phyloP scores from a whole-genome alignment of 2,888 invertebrate genomes.

The Caenorhabditis parvicauda region DNA sequence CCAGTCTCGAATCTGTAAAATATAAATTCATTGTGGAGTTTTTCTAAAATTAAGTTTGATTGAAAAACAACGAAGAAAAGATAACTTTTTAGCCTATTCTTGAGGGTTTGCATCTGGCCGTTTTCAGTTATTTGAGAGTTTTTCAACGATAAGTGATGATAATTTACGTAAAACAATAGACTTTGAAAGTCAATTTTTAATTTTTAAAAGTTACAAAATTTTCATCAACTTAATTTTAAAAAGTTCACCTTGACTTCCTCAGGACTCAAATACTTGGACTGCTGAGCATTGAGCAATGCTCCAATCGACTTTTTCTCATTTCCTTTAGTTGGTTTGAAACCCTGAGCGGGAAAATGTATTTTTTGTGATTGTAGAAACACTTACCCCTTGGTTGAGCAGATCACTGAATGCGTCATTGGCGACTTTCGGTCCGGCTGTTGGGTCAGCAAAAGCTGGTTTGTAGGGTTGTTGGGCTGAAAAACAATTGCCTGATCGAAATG shows the following conservation, averaged over 20 bases:
- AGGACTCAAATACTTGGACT: constrained; percentile 29
- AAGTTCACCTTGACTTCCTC: constrained; percentile 20
- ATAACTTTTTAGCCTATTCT: not conserved
- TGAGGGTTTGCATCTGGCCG: not conserved
- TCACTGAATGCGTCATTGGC: constrained; percentile 24
- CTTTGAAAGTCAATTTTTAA: too few species aligned
- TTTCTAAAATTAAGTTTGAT: constrained; percentile 35
- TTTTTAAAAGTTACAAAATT: too few species aligned
- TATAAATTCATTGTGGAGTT: constrained; percentile 47
- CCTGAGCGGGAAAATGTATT: constrained; percentile 6
- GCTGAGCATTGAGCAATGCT: constrained; percentile 17
- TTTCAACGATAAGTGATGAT: too few species aligned
- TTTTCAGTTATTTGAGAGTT: not conserved
- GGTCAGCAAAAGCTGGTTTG: constrained; percentile 25
- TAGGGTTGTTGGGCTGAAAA: constrained; percentile 20
- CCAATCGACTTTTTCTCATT: constrained; percentile 26
- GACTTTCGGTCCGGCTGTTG: constrained; percentile 8
- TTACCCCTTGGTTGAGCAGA: constrained; percentile 22
- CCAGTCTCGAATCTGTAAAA: constrained; percentile 72
- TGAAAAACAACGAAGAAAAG: constrained; percentile 4
- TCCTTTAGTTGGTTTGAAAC: constrained; percentile 23
- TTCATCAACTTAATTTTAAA: too few species aligned
- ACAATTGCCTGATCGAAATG: too few species aligned
- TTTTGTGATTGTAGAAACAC: too few species aligned
- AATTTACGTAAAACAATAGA: too few species aligned